Evolutionary conservation across 2,113 vertebrate species (phyloP), one percentile per base, ranked within the genome.

Genomic region (Cyrtonyx montezumae): DNA sequence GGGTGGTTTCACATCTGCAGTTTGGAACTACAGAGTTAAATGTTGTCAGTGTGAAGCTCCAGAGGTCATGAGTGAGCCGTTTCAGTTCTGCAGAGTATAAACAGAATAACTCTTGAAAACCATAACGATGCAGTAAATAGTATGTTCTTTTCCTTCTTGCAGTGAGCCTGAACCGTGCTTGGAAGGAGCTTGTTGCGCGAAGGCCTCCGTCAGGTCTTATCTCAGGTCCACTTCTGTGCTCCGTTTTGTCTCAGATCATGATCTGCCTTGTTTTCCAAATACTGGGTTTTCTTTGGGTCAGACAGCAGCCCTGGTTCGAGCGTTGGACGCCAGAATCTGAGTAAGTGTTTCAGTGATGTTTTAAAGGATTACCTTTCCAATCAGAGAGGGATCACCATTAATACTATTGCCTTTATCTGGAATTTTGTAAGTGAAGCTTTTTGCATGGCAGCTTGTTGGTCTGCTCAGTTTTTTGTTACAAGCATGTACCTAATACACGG

Each of bases 101-200:
- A 53, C 45, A 69, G 88, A 21, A 7, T 69, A 62, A 26, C 20
- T 79, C n/a, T 84, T 66, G 63, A 69, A 91, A 95, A 81, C 88
- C 63, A 28, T 75, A 62, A 74, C 65, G 74, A 94, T 81, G 32
- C 46, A 71, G 62, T 21, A 15, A 51, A 18, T 78, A 20, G 28
- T 48, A 7, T 28, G 79, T 87, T 92, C 11, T 65, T 36, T 73
- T 53, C 91, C 73, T 80, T 61, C 82, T 76, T 68, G 53, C 94
- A 99, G 99, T 99, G 99, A 99, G 99, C 98, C 97, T 99, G 96
- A 99, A 99, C 89, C 98, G 99, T 58, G 99, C 99, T 5, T 99
- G 99, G 99, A 98, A 98, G 87, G 99, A 99, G 79, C 98, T 99
- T 42, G 99, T 99, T 77, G 96, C 99, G 3, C 98, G 96, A 25